A percentile compares a stretch with the other conserved stretches of the same genome.
These are phyloP conservation scores for Betta splendens DNA, from an alignment of 2,797 vertebrate genomes.

Conservation along the genomic window DNA sequence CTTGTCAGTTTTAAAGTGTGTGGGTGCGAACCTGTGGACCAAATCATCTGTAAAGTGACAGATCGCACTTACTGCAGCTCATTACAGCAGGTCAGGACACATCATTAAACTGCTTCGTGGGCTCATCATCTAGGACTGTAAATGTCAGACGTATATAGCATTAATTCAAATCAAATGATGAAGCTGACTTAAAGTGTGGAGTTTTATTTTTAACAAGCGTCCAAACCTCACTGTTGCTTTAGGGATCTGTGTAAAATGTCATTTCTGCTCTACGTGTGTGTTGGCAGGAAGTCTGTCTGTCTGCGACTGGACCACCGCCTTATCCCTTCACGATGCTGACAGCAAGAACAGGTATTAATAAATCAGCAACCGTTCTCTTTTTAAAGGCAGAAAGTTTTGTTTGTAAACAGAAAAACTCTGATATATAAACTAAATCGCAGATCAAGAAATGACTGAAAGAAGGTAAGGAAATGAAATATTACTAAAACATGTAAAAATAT, in stretches of 20 bases:
- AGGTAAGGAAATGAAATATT: too few relatives aligned
- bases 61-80: slow-evolving; percentile 30
- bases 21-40: slow-evolving; percentile 1
- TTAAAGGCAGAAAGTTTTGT: slow-evolving; percentile 8
- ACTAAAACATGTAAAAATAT: too few relatives aligned
- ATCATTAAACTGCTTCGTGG: slow-evolving; percentile 42
- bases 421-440: not conserved
- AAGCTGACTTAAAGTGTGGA: not conserved
- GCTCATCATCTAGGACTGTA: slow-evolving; percentile 10
- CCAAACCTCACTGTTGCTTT: not conserved
- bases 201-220: not conserved
- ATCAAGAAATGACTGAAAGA: not conserved
- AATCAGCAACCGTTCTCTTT: not conserved
- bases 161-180: slow-evolving; percentile 11
- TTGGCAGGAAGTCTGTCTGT: slow-evolving; percentile 4
- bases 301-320: slow-evolving; percentile 11
- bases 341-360: slow-evolving; percentile 18
- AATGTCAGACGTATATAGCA: slow-evolving; percentile 13
- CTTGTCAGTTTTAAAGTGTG: not conserved
- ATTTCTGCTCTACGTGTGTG: slow-evolving; percentile 4
- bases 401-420: not conserved
- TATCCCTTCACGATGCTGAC: slow-evolving; percentile 11
- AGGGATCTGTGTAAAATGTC: slow-evolving; percentile 3
- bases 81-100: slow-evolving; percentile 45
- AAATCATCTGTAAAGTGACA: not conserved